Evolutionary conservation across 2,113 vertebrate species (phyloP).

Genomic region (Taurulus bubalis): DNA sequence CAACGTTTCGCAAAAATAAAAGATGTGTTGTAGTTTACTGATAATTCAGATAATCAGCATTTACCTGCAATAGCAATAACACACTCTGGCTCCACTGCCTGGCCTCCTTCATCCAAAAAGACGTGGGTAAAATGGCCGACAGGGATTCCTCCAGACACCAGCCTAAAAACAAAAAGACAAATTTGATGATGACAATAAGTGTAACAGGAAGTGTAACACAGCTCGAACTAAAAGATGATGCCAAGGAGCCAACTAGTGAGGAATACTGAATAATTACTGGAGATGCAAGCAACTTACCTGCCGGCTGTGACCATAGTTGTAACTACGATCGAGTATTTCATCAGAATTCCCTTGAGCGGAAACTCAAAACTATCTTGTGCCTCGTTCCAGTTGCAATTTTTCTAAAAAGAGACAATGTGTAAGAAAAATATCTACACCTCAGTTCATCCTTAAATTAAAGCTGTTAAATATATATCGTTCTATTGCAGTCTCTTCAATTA

Average conservation of each 20-base stretch:
- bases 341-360: slow-evolving; percentile 80
- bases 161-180: slow-evolving; percentile 74
- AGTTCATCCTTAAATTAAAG: neutral
- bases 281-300: slow-evolving; percentile 79
- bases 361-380: slow-evolving; percentile 74
- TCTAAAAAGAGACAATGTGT: slow-evolving; percentile 44
- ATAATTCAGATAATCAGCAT: neutral
- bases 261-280: neutral
- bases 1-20: slow-evolving; percentile 1
- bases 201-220: neutral
- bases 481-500: neutral
- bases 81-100: slow-evolving; percentile 89
- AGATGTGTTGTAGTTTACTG: neutral
- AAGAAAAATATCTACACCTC: neutral
- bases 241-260: neutral
- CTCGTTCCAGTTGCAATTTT: slow-evolving; percentile 89
- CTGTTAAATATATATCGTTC: neutral
- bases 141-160: slow-evolving; percentile 87
- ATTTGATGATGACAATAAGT: neutral
- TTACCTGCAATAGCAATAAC: slow-evolving; percentile 90
- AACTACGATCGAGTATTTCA: slow-evolving; percentile 84
- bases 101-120: slow-evolving; percentile 93
- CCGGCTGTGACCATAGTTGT: slow-evolving; percentile 91
- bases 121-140: slow-evolving; percentile 89
- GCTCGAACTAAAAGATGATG: neutral